phyloP scores from a whole-genome alignment of 2,113 vertebrate species.

The Pan paniscus region DNA sequence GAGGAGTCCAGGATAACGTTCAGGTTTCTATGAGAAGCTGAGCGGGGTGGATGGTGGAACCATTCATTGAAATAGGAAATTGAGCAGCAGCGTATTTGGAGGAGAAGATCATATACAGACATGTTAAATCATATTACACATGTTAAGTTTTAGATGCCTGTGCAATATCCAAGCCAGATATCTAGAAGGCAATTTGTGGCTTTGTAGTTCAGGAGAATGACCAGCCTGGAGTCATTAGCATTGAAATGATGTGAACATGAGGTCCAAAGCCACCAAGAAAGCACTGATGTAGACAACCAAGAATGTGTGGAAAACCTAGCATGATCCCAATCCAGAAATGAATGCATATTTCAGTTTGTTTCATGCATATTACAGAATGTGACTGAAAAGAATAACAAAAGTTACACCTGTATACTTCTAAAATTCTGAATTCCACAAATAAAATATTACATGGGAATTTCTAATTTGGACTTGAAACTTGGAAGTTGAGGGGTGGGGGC shows the following conservation, averaged over 20 bases:
- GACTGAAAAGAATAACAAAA: neutral
- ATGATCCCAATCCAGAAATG: neutral
- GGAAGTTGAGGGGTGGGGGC: neutral
- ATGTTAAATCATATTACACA: neutral
- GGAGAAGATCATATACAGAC: neutral
- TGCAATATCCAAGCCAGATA: neutral
- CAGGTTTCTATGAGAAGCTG: neutral
- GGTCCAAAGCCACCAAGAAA: neutral
- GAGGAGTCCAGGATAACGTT: neutral
- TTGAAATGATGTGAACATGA: neutral
- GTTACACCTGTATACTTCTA: neutral
- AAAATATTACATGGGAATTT: neutral
- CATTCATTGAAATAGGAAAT: neutral
- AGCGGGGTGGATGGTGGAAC: neutral
- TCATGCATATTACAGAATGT: neutral
- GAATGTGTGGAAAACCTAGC: neutral
- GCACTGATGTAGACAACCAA: neutral
- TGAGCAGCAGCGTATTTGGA: neutral
- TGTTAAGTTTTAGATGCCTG: neutral
- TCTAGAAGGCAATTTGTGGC: neutral
- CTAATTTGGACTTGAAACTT: neutral
- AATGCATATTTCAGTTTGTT: neutral
- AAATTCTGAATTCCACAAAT: neutral
- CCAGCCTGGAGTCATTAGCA: neutral
- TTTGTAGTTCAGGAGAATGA: neutral